Conservation (phyloP, 2,888 invertebrate genomes). For the Nomada lathburiana region DNA sequence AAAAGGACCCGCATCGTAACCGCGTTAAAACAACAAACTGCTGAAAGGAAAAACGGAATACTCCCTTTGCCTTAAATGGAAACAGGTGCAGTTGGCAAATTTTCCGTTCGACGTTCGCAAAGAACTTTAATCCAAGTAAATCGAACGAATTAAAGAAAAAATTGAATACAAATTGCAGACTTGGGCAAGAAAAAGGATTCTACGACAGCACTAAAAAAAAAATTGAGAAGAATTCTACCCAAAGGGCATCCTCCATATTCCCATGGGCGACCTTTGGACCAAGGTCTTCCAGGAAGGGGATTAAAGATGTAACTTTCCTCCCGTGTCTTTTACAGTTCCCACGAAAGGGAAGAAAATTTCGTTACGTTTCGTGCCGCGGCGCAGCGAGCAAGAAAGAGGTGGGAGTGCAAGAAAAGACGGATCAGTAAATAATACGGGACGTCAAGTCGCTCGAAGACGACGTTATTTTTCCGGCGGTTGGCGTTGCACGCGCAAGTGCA, state of each 20-base stretch:
- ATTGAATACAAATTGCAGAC: not conserved
- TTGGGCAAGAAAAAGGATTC: too few species aligned
- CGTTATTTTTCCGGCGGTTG: slow-evolving; percentile 35
- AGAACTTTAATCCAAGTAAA: too few species aligned
- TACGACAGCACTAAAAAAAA: too few species aligned
- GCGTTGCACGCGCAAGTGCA: not conserved
- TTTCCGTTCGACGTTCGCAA: too few species aligned
- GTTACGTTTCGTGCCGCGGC: slow-evolving; percentile 4
- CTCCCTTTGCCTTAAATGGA: too few species aligned
- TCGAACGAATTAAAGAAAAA: too few species aligned
- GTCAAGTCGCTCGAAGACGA: slow-evolving; percentile 33
- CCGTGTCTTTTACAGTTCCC: slow-evolving; percentile 13
- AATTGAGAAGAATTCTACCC: not conserved
- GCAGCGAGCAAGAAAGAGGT: not conserved
- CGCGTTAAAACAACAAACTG: too few species aligned
- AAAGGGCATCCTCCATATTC: not conserved
- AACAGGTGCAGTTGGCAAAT: too few species aligned
- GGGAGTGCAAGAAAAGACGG: not conserved
- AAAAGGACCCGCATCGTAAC: too few species aligned
- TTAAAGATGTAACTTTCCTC: slow-evolving; percentile 35
- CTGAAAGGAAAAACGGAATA: too few species aligned
- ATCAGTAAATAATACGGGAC: slow-evolving; percentile 44
- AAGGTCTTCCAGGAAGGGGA: slow-evolving; percentile 8
- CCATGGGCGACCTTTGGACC: not conserved
- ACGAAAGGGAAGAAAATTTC: slow-evolving; percentile 17